Percentiles rank a stretch among this genome's conserved stretches.
Evolutionary conservation across 2,888 invertebrate species (phyloP).

Genomic region (Drosophila phalerata): DNA sequence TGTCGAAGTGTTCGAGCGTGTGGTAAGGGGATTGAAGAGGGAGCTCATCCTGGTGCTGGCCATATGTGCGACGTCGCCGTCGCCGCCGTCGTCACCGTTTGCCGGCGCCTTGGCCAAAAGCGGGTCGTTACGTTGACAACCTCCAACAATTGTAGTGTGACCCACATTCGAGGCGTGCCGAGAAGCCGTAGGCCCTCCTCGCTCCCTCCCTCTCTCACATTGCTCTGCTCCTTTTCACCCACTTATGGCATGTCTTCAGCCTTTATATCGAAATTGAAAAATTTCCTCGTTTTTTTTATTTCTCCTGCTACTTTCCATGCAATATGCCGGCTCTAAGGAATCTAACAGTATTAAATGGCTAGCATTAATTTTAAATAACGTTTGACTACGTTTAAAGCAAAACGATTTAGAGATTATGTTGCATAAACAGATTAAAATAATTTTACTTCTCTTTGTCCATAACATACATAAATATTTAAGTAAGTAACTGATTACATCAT

Average conservation of each 20-base stretch:
- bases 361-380: slow-evolving; percentile 21
- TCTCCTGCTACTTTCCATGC: slow-evolving; percentile 22
- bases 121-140: slow-evolving; percentile 81
- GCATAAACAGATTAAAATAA: background rate
- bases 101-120: slow-evolving; percentile 71
- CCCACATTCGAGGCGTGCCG: slow-evolving; percentile 75
- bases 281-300: slow-evolving; percentile 14
- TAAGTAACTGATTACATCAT: background rate
- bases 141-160: slow-evolving; percentile 67
- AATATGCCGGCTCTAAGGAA: slow-evolving; percentile 35
- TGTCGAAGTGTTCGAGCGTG: slow-evolving; percentile 15
- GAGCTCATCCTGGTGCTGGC: slow-evolving; percentile 46
- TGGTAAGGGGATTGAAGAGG: background rate
- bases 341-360: slow-evolving; percentile 17
- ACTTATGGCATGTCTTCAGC: slow-evolving; percentile 64
- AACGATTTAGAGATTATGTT: background rate
- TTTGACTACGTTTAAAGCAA: slow-evolving; percentile 5
- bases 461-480: background rate
- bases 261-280: slow-evolving; percentile 75
- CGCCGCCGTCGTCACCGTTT: slow-evolving; percentile 19
- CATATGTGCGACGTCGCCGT: slow-evolving; percentile 51
- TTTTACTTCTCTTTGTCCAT: background rate
- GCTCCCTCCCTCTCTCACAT: slow-evolving; percentile 3
- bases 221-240: slow-evolving; percentile 12
- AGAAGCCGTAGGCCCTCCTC: slow-evolving; percentile 42